A percentile compares a stretch with the other conserved stretches of the same genome.
Evolutionary conservation across 1,140 invertebrate genomes (phyloP).

Genomic region (Prorops nasuta): DNA sequence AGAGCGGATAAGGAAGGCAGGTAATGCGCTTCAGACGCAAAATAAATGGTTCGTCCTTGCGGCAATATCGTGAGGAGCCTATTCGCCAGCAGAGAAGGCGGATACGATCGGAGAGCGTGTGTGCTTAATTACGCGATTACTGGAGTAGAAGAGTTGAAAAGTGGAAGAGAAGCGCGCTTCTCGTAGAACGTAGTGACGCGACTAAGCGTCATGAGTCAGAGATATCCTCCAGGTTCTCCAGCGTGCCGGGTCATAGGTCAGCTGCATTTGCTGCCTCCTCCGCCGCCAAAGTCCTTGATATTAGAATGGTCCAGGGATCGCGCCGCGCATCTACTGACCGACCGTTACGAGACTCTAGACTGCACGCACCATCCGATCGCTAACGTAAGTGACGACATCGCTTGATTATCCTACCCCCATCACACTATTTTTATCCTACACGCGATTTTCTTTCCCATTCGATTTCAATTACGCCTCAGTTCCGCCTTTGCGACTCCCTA

Average conservation of each 20-base stretch:
- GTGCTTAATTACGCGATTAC: background rate
- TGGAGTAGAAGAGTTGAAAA: background rate
- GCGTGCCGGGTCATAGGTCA: slow-evolving; percentile 49
- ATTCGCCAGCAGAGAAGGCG: too few relatives aligned
- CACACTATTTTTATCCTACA: background rate
- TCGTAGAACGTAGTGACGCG: slow-evolving; percentile 31
- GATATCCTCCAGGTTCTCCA: slow-evolving; percentile 45
- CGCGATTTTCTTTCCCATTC: background rate
- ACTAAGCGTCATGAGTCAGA: slow-evolving; percentile 48
- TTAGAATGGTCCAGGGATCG: slow-evolving; percentile 49
- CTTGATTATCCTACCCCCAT: slow-evolving; percentile 17
- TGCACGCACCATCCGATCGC: slow-evolving; percentile 14
- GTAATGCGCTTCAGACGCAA: too few relatives aligned
- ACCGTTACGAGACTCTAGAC: slow-evolving; percentile 44
- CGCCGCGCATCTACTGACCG: slow-evolving; percentile 34
- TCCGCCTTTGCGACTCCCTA: too few relatives aligned
- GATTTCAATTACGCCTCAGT: too few relatives aligned
- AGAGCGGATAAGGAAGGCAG: too few relatives aligned
- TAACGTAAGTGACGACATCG: slow-evolving; percentile 24
- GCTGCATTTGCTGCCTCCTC: slow-evolving; percentile 43
- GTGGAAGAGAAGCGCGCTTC: too few relatives aligned
- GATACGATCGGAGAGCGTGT: too few relatives aligned
- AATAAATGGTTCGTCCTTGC: background rate
- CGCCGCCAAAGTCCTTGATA: slow-evolving; percentile 46
- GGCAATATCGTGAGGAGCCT: too few relatives aligned